Conservation (phyloP, 2,797 vertebrate genomes). For the Chelon auratus region DNA sequence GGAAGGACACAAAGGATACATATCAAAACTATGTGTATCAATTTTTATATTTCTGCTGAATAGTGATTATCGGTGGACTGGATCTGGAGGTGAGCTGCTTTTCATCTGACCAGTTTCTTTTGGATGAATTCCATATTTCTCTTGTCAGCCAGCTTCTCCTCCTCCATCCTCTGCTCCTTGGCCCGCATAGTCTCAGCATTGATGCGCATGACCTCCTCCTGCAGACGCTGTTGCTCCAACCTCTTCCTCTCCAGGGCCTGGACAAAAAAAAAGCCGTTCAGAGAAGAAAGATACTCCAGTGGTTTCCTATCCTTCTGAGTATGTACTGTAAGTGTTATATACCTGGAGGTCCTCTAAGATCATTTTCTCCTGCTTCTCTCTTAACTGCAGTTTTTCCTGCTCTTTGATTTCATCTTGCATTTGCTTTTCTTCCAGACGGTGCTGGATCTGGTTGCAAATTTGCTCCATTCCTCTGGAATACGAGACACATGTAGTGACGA, state of each 20-base stretch:
- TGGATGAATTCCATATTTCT: conserved; percentile 84
- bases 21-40: neutral
- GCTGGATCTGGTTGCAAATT: conserved; percentile 87
- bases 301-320: too few species aligned
- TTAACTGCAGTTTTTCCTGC: conserved; percentile 84
- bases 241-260: conserved; percentile 86
- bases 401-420: conserved; percentile 83
- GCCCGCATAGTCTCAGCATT: conserved; percentile 82
- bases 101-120: conserved; percentile 86
- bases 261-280: conserved; percentile 8
- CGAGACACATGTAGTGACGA: neutral
- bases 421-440: conserved; percentile 80
- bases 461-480: conserved; percentile 84
- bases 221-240: conserved; percentile 81
- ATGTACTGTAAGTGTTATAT: conserved; percentile 11
- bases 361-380: conserved; percentile 82
- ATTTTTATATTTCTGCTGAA: neutral
- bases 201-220: conserved; percentile 84
- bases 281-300: neutral
- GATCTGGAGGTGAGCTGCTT: neutral
- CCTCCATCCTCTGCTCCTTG: conserved; percentile 81
- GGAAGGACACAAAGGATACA: neutral
- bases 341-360: conserved; percentile 89
- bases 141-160: conserved; percentile 85
- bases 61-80: too few species aligned